Conservation (phyloP, 2,888 invertebrate genomes). For the Ptycholaimellus sp. region DNA sequence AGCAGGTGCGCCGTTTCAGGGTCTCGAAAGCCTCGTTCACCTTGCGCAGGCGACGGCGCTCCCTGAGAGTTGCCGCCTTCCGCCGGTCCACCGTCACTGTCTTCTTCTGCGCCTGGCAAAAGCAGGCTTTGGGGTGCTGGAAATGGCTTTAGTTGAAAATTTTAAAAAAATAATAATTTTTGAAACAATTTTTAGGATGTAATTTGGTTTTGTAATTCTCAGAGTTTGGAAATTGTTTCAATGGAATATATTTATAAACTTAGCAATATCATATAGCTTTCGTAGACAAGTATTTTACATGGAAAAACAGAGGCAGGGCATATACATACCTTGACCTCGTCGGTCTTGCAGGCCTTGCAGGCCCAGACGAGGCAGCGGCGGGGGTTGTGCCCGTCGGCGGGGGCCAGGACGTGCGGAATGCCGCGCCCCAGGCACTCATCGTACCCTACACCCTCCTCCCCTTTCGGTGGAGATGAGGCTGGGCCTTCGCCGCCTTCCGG, state of each 20-base stretch:
- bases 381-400: conserved; percentile 5
- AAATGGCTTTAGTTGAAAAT: background rate
- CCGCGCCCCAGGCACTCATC: too few relatives aligned
- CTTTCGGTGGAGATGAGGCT: background rate
- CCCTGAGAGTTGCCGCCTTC: conserved; percentile 85
- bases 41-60: conserved; percentile 69
- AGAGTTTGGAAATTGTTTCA: too few relatives aligned
- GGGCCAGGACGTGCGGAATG: conserved; percentile 8
- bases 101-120: too few relatives aligned
- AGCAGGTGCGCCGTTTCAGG: conserved; percentile 65
- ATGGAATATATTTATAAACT: too few relatives aligned
- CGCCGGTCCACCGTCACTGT: conserved; percentile 77
- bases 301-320: too few relatives aligned
- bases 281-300: too few relatives aligned
- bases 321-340: conserved; percentile 6
- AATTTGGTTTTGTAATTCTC: background rate
- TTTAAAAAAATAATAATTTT: background rate
- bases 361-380: conserved; percentile 71
- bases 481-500: background rate
- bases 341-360: conserved; percentile 39
- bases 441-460: too few relatives aligned
- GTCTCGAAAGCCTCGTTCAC: conserved; percentile 95
- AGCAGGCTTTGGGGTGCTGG: conserved; percentile 39
- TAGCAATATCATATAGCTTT: too few relatives aligned
- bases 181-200: background rate